These are phyloP conservation scores for Phallusia fumigata DNA, from an alignment of 23 tunicate genomes.

Conservation along the genomic window DNA sequence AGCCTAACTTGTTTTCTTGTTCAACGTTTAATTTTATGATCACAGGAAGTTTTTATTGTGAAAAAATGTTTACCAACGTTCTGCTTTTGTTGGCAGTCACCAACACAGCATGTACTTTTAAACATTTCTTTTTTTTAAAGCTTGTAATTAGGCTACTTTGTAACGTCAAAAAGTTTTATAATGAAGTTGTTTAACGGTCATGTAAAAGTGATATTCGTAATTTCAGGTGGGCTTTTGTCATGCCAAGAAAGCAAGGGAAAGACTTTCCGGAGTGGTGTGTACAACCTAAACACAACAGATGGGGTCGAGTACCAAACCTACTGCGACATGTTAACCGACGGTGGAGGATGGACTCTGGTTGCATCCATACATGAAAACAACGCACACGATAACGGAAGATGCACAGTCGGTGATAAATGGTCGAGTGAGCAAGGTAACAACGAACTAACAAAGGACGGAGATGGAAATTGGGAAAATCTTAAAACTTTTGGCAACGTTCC, in stretches of 20 bases:
- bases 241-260: too few species aligned
- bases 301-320: slow-evolving; percentile 11
- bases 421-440: slow-evolving; percentile 46
- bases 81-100: too few species aligned
- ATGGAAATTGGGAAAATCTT: slow-evolving; percentile 30
- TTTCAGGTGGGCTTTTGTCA: too few species aligned
- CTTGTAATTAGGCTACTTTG: too few species aligned
- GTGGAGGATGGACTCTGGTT: slow-evolving; percentile 49
- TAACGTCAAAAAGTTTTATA: too few species aligned
- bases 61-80: too few species aligned
- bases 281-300: background rate
- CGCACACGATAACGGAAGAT: slow-evolving; percentile 23
- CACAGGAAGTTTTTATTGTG: background rate
- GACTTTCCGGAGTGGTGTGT: background rate
- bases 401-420: slow-evolving; percentile 40
- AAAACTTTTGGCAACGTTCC: slow-evolving; percentile 13
- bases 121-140: too few species aligned
- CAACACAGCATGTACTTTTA: too few species aligned
- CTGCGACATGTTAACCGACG: slow-evolving; percentile 21
- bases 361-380: slow-evolving; percentile 46
- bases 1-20: too few species aligned
- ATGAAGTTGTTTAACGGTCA: too few species aligned
- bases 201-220: too few species aligned
- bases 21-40: background rate
- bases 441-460: slow-evolving; percentile 24